phyloP scores from a whole-genome alignment of 2,113 vertebrate genomes.

The Corythaeola cristata region DNA sequence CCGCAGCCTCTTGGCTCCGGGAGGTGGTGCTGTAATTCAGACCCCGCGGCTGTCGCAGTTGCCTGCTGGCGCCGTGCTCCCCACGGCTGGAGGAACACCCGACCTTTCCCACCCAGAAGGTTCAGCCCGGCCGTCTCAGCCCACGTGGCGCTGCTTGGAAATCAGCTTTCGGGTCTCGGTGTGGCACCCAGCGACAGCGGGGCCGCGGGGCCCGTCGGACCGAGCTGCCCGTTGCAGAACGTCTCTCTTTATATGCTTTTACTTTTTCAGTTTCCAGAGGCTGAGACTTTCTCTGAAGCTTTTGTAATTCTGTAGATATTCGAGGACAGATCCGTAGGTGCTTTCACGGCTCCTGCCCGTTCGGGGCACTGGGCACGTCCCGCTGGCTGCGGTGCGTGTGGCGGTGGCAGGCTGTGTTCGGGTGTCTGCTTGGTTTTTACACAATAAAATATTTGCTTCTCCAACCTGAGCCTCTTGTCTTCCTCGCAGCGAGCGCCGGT shows the following conservation, averaged over 20 bases:
- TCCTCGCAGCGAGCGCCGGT: background rate
- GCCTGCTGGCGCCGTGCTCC: background rate
- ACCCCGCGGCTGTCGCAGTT: background rate
- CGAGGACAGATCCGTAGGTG: background rate
- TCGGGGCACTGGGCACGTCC: background rate
- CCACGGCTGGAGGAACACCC: background rate
- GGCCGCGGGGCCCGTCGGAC: background rate
- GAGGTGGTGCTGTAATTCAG: conserved; percentile 49
- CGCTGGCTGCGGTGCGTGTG: background rate
- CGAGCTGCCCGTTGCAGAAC: background rate
- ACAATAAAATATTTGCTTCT: conserved; percentile 65
- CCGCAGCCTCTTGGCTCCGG: background rate
- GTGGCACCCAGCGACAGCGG: background rate
- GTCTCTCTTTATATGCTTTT: too few relatives aligned
- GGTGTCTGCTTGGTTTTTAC: conserved; percentile 35
- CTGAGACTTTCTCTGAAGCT: background rate
- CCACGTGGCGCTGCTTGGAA: rapidly evolving
- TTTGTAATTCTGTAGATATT: background rate
- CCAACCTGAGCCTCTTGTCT: background rate
- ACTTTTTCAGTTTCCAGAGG: background rate
- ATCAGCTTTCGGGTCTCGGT: background rate
- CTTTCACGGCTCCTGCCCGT: background rate
- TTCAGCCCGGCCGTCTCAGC: background rate
- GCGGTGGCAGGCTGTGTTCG: background rate
- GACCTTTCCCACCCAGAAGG: background rate